Conservation (phyloP, 2,797 vertebrate genomes). For the Ctenochaetus hawaiiensis region DNA sequence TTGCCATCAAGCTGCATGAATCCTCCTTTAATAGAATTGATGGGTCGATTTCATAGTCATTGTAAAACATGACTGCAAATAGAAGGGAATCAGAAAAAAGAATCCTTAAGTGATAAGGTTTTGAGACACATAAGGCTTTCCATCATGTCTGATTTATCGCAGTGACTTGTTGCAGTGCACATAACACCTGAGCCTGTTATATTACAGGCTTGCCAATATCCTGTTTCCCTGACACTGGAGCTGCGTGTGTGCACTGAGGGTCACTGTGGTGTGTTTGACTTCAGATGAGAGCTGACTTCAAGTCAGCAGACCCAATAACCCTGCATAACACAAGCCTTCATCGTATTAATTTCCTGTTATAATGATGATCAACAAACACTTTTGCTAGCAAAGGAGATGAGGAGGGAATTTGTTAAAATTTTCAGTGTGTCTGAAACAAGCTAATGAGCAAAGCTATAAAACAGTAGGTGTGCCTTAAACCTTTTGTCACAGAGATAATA, state of each 20-base stretch:
- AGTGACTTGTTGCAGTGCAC: slow-evolving; percentile 33
- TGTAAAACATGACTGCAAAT: neutral
- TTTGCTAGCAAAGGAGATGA: neutral
- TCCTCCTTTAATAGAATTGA: neutral
- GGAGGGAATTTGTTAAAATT: neutral
- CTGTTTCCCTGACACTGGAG: slow-evolving; percentile 49
- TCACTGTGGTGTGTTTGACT: slow-evolving; percentile 45
- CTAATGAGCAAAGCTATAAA: neutral
- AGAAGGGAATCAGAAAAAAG: neutral
- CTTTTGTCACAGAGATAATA: slow-evolving; percentile 21
- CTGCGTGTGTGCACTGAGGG: slow-evolving; percentile 27
- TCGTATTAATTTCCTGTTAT: slow-evolving; percentile 52
- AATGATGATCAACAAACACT: slow-evolving; percentile 33
- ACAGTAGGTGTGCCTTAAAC: slow-evolving; percentile 7
- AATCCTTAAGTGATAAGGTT: slow-evolving; percentile 6
- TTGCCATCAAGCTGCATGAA: neutral
- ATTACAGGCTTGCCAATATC: slow-evolving; percentile 71
- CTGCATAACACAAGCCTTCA: neutral
- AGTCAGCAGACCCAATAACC: slow-evolving; percentile 47
- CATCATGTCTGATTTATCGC: slow-evolving; percentile 38
- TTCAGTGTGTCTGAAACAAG: neutral
- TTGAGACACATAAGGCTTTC: slow-evolving; percentile 25
- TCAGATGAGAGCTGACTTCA: slow-evolving; percentile 49
- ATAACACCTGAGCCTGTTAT: slow-evolving; percentile 54
- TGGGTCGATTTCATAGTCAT: neutral